These are phyloP conservation scores for Parambassis ranga DNA, from an alignment of 2,797 vertebrate species.

Conservation along the genomic window DNA sequence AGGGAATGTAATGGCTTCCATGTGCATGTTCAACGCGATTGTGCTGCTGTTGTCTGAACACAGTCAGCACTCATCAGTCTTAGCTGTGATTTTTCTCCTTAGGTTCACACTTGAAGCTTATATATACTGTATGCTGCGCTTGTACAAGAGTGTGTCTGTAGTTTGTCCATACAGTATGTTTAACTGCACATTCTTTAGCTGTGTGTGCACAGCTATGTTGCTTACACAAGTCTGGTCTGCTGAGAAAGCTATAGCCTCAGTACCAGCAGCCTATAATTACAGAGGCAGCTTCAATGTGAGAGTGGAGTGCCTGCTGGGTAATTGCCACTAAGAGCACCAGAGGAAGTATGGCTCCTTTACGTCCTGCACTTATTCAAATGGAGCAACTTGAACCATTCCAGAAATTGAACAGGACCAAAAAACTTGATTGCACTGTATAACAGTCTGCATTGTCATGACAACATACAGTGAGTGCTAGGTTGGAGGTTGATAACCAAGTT, in stretches of 20 bases:
- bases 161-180: not conserved
- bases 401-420: slow-evolving; percentile 8
- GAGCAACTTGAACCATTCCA: slow-evolving; percentile 39
- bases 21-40: slow-evolving; percentile 29
- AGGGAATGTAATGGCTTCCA: slow-evolving; percentile 45
- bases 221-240: slow-evolving; percentile 38
- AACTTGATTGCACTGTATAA: slow-evolving; percentile 29
- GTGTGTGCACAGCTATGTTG: not conserved
- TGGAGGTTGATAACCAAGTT: too few relatives aligned
- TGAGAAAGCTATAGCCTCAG: slow-evolving; percentile 39
- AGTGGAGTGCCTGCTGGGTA: slow-evolving; percentile 64
- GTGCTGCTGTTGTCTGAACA: slow-evolving; percentile 28
- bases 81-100: not conserved
- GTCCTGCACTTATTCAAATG: slow-evolving; percentile 63
- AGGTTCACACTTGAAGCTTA: slow-evolving; percentile 10
- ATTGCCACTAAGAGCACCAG: slow-evolving; percentile 66
- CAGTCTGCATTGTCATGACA: not conserved
- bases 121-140: not conserved
- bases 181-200: slow-evolving; percentile 23
- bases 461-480: too few relatives aligned
- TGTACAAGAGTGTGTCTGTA: not conserved
- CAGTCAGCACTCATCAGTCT: not conserved
- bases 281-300: slow-evolving; percentile 58
- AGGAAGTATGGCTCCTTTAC: slow-evolving; percentile 65
- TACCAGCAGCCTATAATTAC: slow-evolving; percentile 71